A percentile compares a stretch with the other conserved stretches of the same genome.
phyloP scores from a whole-genome alignment of 2,113 vertebrate genomes.

The Pachypanchax playfairii region DNA sequence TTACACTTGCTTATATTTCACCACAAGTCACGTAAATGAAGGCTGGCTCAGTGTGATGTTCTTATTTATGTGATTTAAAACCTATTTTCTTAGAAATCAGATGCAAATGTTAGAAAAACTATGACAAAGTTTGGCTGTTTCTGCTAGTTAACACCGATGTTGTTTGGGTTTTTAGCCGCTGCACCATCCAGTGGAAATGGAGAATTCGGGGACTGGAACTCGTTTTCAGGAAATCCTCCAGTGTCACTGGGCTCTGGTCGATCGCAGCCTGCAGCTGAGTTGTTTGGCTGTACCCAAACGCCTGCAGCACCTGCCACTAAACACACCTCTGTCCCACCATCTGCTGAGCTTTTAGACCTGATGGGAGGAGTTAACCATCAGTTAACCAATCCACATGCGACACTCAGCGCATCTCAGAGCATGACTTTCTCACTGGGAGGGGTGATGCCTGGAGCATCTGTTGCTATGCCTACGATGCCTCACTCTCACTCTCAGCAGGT shows the following conservation, averaged over 20 bases:
- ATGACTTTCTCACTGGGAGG: conserved; percentile 91
- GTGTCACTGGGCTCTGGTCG: conserved; percentile 56
- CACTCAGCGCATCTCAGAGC: conserved; percentile 91
- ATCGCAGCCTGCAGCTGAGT: conserved; percentile 65
- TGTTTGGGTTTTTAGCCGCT: conserved; percentile 73
- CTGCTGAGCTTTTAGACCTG: conserved; percentile 91
- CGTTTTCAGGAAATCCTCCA: conserved; percentile 85
- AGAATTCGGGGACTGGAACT: conserved; percentile 96
- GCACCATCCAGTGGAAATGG: conserved; percentile 86
- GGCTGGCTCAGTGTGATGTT: too few species aligned
- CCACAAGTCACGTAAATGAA: too few species aligned
- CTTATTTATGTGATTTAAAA: too few species aligned
- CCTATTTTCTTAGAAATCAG: background rate
- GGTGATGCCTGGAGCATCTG: conserved; percentile 69
- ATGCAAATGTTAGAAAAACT: background rate
- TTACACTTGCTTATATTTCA: too few species aligned
- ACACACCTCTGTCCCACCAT: conserved; percentile 65
- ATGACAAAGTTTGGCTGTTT: background rate
- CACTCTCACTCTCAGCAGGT: conserved; percentile 74
- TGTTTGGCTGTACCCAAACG: conserved; percentile 76
- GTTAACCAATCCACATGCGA: conserved; percentile 76
- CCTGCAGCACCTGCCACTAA: conserved; percentile 59
- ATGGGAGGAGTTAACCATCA: conserved; percentile 82
- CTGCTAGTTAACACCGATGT: conserved; percentile 7
- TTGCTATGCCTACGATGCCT: conserved; percentile 55